Conservation (phyloP, 2,888 invertebrate species). For the Tortrix viridana region DNA sequence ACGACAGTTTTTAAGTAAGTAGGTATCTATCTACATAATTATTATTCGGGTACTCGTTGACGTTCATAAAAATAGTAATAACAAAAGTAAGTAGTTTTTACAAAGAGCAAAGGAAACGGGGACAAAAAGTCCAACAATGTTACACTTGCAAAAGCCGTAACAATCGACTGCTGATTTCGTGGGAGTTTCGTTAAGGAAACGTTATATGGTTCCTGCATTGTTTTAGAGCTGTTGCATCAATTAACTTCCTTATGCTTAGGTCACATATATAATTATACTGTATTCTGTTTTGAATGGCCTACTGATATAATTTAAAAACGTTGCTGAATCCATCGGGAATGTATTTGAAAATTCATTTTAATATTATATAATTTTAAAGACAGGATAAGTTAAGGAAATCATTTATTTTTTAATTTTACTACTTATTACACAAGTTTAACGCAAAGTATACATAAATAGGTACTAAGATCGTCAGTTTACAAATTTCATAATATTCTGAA, state of each 20-base stretch:
- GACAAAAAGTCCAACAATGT: conserved; percentile 36
- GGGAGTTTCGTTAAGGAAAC: conserved; percentile 57
- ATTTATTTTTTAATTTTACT: too few species aligned
- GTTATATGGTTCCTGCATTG: conserved; percentile 49
- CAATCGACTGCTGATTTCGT: conserved; percentile 68
- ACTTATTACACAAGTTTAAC: too few species aligned
- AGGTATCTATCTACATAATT: too few species aligned
- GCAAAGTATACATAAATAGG: too few species aligned
- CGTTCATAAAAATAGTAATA: conserved; percentile 27
- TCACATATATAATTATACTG: conserved; percentile 43
- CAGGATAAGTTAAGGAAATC: too few species aligned
- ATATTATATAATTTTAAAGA: too few species aligned
- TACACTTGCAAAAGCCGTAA: conserved; percentile 61
- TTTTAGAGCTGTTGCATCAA: conserved; percentile 46
- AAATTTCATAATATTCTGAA: too few species aligned
- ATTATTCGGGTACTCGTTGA: too few species aligned
- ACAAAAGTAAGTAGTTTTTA: background rate
- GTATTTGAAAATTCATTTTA: too few species aligned
- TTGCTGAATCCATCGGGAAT: background rate
- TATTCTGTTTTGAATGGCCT: conserved; percentile 10
- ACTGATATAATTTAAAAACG: conserved; percentile 4
- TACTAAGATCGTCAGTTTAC: too few species aligned
- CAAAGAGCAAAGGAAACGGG: conserved; percentile 30
- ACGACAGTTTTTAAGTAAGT: too few species aligned
- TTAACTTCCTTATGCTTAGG: conserved; percentile 48